Evolutionary conservation across 2,113 vertebrate species (phyloP).

Genomic region (Neolamprologus caudopunctatus): DNA sequence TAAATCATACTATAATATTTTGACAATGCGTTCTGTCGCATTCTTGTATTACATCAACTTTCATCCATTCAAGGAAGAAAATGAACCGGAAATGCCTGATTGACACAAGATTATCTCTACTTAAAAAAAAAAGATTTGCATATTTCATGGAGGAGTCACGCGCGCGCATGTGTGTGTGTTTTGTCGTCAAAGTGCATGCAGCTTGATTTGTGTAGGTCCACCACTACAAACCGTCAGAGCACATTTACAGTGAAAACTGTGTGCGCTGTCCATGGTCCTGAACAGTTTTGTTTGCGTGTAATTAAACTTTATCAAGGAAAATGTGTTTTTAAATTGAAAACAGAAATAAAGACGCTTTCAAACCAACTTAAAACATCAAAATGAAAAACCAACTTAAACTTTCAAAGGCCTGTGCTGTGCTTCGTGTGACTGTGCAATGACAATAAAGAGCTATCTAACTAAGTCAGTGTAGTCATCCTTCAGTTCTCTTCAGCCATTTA

Average conservation of each 20-base stretch:
- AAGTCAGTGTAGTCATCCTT: background rate
- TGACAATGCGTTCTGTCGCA: background rate
- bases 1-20: background rate
- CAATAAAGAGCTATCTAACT: background rate
- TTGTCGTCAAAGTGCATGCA: background rate
- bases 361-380: background rate
- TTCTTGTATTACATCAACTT: background rate
- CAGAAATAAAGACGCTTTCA: background rate
- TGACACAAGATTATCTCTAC: background rate
- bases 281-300: background rate
- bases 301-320: background rate
- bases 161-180: fast-evolving
- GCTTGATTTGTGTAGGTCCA: background rate
- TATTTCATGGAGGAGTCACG: background rate
- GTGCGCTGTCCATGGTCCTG: background rate
- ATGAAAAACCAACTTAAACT: background rate
- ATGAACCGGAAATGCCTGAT: background rate
- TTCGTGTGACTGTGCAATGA: background rate
- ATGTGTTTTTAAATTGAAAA: background rate
- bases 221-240: background rate
- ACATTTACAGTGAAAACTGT: background rate
- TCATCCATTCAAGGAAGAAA: background rate
- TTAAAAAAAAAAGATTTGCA: background rate
- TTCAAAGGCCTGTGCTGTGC: background rate
- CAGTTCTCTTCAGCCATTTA: background rate